Percentiles rank a stretch among this genome's conserved stretches.
Conservation (phyloP, 2,888 invertebrate genomes). For the Agrotis clavis region DNA sequence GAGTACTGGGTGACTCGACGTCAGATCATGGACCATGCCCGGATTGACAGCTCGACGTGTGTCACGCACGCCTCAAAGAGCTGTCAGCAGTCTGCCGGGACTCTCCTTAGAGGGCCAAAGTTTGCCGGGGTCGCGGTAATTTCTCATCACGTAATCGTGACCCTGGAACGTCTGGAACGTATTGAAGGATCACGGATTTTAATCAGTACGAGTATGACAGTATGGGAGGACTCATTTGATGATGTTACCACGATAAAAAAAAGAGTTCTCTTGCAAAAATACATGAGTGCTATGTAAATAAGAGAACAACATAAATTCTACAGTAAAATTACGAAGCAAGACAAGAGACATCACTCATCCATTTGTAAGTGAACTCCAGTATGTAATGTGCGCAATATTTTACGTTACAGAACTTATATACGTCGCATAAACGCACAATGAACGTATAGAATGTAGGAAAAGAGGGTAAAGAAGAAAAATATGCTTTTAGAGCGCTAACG, state of each 20-base stretch:
- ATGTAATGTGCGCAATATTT: slow-evolving; percentile 71
- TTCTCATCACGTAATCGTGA: no score
- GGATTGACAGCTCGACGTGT: no score
- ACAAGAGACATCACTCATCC: slow-evolving; percentile 59
- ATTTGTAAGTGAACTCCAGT: slow-evolving; percentile 61
- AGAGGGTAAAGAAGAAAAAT: slow-evolving; percentile 72
- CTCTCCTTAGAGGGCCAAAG: no score
- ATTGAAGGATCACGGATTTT: no score
- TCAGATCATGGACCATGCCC: no score
- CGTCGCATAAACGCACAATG: slow-evolving; percentile 71
- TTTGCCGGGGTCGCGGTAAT: no score
- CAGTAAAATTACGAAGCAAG: slow-evolving; percentile 53
- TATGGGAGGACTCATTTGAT: no score
- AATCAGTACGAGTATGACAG: no score
- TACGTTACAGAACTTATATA: slow-evolving; percentile 73
- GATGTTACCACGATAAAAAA: background rate
- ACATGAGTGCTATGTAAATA: slow-evolving; percentile 42
- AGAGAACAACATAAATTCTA: slow-evolving; percentile 49
- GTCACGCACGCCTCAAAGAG: no score
- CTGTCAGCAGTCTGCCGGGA: no score
- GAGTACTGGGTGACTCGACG: no score
- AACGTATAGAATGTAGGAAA: slow-evolving; percentile 66
- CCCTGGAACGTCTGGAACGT: no score
- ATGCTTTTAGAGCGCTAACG: slow-evolving; percentile 71
- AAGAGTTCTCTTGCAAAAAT: slow-evolving; percentile 6